Base-by-base conservation (phyloP, 2,888 invertebrate species). In the Byasa hedistus region DNA sequence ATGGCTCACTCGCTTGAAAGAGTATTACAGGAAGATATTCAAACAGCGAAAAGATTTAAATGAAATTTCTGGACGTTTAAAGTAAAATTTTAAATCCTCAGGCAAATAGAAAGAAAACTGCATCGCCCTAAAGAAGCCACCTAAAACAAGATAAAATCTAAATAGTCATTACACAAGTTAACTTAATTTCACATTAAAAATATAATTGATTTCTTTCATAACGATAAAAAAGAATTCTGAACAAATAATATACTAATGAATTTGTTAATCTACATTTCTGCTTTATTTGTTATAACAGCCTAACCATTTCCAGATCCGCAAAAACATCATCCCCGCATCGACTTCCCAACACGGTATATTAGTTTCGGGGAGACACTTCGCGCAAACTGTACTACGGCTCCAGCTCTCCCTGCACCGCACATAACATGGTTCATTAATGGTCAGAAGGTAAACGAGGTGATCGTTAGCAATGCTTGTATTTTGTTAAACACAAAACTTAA, bases 341-440 rank as follows among this genome's bases (percentile, higher is more conserved):
- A 91, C 77, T 90, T 91, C 73, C 90, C 90, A 19, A 87, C 84
- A 15, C 83, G 85, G 8, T 85, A 83, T 77, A 81, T 91, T 24
- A 88, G 82, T 72, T 87, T 86, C 63, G 91, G 91, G 4, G 91
- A 91, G 72, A 91, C 87, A 1, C 77, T 91, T 22, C 80, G 85
- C 54, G 89, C 86, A 15, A 90, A 90, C 77, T 91, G 91, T 78
- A 95, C 95, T 60, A 95, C 95, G 48, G 94, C 95, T 63, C 94
- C 94, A 19, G 94, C 96, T 22, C 88, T 93, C 71, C 96, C 96
- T 57, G 94, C 95, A 39, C 95, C 96, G 27, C 94, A 95, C 79
- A 93, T 96, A 81, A 95, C 95, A 64, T 96, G 96, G 96, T 93
- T 95, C 77, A 94, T 96, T 81, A 96, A 96, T 81, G 94, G 94